phyloP scores from a whole-genome alignment of 2,888 invertebrate species.

The Dichetophora obliterata region DNA sequence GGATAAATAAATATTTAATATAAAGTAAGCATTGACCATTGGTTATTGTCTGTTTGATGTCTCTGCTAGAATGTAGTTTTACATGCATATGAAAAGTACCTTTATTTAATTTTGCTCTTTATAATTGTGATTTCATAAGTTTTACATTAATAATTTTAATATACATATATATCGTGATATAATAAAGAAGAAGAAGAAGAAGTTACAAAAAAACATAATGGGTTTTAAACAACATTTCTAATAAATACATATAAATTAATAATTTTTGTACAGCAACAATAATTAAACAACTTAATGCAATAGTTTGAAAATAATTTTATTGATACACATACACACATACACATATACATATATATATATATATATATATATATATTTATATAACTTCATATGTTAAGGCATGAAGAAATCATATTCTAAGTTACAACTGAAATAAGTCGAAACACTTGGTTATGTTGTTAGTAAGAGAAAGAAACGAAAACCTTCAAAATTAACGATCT shows the following conservation, averaged over 20 bases:
- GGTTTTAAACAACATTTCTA: not conserved
- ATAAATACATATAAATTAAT: not conserved
- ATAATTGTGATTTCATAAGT: slow-evolving; percentile 22
- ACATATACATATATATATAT: too few relatives aligned
- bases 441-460: too few relatives aligned
- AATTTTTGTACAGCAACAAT: slow-evolving; percentile 23
- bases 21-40: not conserved
- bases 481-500: slow-evolving; percentile 41
- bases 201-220: not conserved
- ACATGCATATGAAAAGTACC: slow-evolving; percentile 27
- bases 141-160: slow-evolving; percentile 7
- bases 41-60: not conserved
- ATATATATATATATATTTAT: too few relatives aligned
- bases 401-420: not conserved
- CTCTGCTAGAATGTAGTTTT: not conserved
- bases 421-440: not conserved
- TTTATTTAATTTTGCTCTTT: slow-evolving; percentile 21
- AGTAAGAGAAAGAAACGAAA: not conserved
- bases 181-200: not conserved
- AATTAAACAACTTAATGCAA: not conserved
- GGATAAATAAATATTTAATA: too few relatives aligned
- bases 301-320: not conserved
- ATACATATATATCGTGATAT: slow-evolving; percentile 12
- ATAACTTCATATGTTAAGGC: too few relatives aligned
- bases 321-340: too few relatives aligned